Evolutionary conservation across 64 coral and sea anemone species (phyloP), one percentile per base, ranked within the genome.

Genomic region (Acropora yongei): DNA sequence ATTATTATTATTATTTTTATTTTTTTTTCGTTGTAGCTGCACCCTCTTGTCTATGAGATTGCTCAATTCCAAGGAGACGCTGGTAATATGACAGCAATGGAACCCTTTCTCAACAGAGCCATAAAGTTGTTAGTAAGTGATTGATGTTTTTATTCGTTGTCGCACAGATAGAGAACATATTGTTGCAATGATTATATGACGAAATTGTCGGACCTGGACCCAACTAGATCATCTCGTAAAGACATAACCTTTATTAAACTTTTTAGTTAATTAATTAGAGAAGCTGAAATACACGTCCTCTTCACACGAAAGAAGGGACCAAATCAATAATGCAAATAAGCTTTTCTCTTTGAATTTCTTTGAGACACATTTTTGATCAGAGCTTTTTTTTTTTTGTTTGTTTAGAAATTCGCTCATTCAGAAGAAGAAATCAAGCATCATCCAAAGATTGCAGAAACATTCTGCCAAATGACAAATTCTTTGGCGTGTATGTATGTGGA

Each of bases 401-500:
- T n/a, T n/a, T n/a, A 93, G 92, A 93, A 89, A 65, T 77, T 68
- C 3, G 78, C 18, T 6, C 57, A 96, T 81, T 76, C 80, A 9
- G 76, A 89, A 8, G 82, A 96, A 4, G 88, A 93, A 41, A 93
- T 77, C 46, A 72, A 75, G 3, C 66, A 18, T 11, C 68, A 96
- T 58, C 16, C 85, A 0, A 5, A 39, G 6, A 53, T 87, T 4
- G 82, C 92, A 3, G 76, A 87, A 61, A 49, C 88, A 20, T 93
- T 90, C 41, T 65, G 84, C 2, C 50, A 80, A 18, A 90, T 96
- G 75, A 76, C 43, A 7, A 96, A 91, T 60, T 49, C 76, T 1
- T 44, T 96, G 14, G 95, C 95, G 0, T 91, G 88, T 86, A 10
- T 93, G 66, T 93, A 91, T 44, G 95, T 96, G 69, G 91, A 96